Evolutionary conservation across 2,113 vertebrate genomes (phyloP).

Genomic region (Phyllostomus discolor): DNA sequence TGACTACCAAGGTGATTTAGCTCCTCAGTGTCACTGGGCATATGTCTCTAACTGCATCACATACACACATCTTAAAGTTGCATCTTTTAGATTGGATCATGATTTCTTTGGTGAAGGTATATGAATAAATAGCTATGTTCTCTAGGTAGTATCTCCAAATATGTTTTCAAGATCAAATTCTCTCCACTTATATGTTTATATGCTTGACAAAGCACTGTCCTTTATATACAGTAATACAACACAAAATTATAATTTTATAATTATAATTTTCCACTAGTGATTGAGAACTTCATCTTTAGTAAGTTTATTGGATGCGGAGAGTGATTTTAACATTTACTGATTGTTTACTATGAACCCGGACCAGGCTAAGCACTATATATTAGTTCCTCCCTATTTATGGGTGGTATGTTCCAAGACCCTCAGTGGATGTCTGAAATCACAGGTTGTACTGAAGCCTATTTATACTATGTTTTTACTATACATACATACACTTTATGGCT

Average conservation of each 20-base stretch:
- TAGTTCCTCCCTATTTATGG: not conserved
- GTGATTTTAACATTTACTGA: not conserved
- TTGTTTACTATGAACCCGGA: not conserved
- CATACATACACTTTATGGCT: not conserved
- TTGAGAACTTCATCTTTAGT: not conserved
- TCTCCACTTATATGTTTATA: not conserved
- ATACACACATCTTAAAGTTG: not conserved
- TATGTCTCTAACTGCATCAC: not conserved
- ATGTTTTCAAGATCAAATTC: not conserved
- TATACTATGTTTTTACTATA: not conserved
- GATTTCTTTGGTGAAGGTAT: not conserved
- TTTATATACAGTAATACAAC: not conserved
- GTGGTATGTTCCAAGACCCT: too few relatives aligned
- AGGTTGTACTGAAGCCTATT: not conserved
- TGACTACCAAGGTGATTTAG: not conserved
- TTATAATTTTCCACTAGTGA: not conserved
- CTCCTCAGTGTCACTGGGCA: not conserved
- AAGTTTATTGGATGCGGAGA: not conserved
- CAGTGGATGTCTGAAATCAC: not conserved
- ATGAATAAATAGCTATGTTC: not conserved
- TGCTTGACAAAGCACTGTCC: not conserved
- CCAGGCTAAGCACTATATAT: not conserved
- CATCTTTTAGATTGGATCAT: not conserved
- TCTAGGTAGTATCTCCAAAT: not conserved
- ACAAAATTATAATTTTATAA: not conserved